These are phyloP conservation scores for Zelleria hepariella DNA, from an alignment of 2,888 invertebrate species.

Conservation along the genomic window DNA sequence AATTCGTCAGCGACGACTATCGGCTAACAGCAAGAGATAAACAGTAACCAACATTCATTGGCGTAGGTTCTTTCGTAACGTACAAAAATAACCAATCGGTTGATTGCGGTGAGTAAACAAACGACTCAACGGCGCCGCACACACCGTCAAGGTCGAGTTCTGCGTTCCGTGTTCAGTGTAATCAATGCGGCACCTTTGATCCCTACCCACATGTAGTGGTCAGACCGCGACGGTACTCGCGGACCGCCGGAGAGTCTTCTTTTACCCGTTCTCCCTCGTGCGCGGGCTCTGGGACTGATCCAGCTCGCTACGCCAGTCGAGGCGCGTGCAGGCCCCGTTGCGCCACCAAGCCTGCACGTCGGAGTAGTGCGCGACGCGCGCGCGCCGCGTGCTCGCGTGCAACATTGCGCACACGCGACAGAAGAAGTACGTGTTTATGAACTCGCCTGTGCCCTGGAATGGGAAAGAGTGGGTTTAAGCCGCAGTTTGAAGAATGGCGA, in stretches of 20 bases:
- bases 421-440: constrained; percentile 96
- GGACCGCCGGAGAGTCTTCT: no score
- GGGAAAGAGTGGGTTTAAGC: not conserved
- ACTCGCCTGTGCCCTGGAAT: constrained; percentile 88
- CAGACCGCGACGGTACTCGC: no score
- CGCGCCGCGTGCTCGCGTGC: constrained; percentile 74
- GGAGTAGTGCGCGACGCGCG: constrained; percentile 73
- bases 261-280: not conserved
- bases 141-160: no score
- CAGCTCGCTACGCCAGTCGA: constrained; percentile 39
- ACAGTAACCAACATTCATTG: not conserved
- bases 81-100: not conserved
- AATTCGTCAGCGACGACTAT: not conserved
- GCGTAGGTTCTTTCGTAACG: not conserved
- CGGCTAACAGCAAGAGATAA: not conserved
- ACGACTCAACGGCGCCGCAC: no score
- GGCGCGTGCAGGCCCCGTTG: constrained; percentile 77
- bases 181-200: no score
- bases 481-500: no score
- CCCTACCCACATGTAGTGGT: no score
- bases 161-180: no score
- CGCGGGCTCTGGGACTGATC: not conserved
- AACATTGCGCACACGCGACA: constrained; percentile 90
- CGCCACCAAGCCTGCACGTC: constrained; percentile 97
- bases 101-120: not conserved